Conservation (phyloP, 2,888 invertebrate genomes). For the Drosophila kambysellisi region DNA sequence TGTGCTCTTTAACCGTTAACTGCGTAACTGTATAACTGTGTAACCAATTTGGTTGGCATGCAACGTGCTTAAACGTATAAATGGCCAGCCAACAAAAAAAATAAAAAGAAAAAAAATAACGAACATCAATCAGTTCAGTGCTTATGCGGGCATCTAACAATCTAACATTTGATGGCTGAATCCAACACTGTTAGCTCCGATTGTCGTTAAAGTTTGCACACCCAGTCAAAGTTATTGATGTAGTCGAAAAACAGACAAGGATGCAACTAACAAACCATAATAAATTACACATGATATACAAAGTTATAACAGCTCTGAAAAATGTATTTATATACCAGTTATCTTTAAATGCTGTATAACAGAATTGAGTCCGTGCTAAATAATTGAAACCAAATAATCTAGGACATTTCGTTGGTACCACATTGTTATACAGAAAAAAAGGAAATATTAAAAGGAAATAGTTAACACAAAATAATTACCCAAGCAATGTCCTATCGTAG, state of each 20-base stretch:
- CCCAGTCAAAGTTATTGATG: neutral
- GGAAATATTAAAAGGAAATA: neutral
- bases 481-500: neutral
- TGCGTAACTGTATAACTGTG: neutral
- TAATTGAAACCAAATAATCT: neutral
- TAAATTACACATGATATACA: constrained; percentile 7
- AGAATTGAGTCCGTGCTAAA: neutral
- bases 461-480: neutral
- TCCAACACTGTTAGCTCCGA: neutral
- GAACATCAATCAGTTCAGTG: constrained; percentile 14
- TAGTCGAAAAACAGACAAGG: neutral
- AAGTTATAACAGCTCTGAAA: neutral
- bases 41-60: constrained; percentile 6
- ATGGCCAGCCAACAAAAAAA: constrained; percentile 1
- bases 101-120: neutral
- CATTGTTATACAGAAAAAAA: neutral
- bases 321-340: neutral
- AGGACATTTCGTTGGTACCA: neutral
- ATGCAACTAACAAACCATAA: neutral
- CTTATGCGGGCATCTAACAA: constrained; percentile 9
- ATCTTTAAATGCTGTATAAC: neutral
- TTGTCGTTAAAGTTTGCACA: constrained; percentile 3
- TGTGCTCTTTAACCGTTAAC: constrained; percentile 6
- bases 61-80: constrained; percentile 7
- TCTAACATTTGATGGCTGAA: constrained; percentile 9